A percentile compares a stretch with the other conserved stretches of the same genome.
phyloP scores from a whole-genome alignment of 2,113 vertebrate genomes.

The Micronisus gabar region DNA sequence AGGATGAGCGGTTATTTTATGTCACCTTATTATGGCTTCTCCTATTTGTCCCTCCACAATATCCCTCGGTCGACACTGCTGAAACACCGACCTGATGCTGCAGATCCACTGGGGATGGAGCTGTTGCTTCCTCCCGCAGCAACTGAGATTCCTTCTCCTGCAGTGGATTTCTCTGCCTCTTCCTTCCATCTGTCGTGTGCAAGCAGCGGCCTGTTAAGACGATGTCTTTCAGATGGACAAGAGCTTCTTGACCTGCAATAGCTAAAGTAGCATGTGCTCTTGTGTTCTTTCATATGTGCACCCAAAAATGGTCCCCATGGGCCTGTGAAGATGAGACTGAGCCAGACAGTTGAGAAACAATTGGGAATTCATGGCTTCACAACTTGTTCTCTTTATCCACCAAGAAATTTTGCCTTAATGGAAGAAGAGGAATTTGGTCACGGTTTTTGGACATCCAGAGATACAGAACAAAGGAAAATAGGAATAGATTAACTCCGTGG shows the following conservation, averaged over 20 bases:
- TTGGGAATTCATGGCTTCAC: not conserved
- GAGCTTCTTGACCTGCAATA: not conserved
- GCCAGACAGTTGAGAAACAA: not conserved
- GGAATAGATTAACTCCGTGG: rapidly evolving
- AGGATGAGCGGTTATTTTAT: not conserved
- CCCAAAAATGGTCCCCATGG: not conserved
- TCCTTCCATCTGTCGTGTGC: not conserved
- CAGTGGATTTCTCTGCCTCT: not conserved
- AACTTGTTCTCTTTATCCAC: not conserved
- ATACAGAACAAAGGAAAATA: rapidly evolving
- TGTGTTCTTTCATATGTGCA: not conserved
- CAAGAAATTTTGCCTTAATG: not conserved
- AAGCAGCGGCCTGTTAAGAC: not conserved
- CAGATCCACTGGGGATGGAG: not conserved
- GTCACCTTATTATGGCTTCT: not conserved
- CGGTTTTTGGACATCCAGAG: not conserved
- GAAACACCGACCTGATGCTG: rapidly evolving
- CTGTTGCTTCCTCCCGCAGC: not conserved
- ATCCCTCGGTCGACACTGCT: rapidly evolving
- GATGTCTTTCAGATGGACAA: not conserved
- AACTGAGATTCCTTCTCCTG: not conserved
- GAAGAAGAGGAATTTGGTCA: not conserved
- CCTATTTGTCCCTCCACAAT: not conserved
- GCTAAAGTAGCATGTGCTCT: not conserved
- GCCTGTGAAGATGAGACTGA: not conserved